A percentile compares a stretch with the other conserved stretches of the same genome.
Evolutionary conservation across 2,113 vertebrate species (phyloP).

Genomic region (Megaleporinus macrocephalus): DNA sequence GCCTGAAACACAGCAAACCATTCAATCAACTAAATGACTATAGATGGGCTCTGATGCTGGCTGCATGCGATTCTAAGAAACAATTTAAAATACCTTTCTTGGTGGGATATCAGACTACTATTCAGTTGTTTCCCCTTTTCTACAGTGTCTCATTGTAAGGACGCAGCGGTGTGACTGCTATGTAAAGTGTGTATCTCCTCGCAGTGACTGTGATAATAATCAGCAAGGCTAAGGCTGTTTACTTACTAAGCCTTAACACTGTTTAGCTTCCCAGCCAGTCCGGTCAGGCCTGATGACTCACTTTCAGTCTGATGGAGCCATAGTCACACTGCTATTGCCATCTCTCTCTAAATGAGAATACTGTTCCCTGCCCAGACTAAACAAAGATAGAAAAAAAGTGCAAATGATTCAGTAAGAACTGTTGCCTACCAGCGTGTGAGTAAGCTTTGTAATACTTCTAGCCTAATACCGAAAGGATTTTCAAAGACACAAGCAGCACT

Average conservation of each 20-base stretch:
- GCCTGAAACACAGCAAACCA: too few species aligned
- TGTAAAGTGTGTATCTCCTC: not conserved
- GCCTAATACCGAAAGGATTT: not conserved
- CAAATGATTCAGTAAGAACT: conserved; percentile 5
- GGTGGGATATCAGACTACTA: too few species aligned
- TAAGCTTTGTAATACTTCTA: not conserved
- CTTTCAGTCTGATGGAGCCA: not conserved
- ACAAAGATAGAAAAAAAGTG: not conserved
- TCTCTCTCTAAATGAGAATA: conserved; percentile 19
- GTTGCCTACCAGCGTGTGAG: not conserved
- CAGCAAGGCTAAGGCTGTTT: conserved; percentile 27
- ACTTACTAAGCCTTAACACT: conserved; percentile 16
- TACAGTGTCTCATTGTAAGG: too few species aligned
- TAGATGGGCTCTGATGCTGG: too few species aligned
- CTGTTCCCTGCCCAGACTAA: conserved; percentile 1
- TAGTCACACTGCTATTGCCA: not conserved
- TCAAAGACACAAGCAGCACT: not conserved
- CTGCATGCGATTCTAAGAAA: too few species aligned
- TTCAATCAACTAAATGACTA: too few species aligned
- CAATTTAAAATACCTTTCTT: too few species aligned
- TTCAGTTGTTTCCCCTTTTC: too few species aligned
- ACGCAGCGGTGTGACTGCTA: too few species aligned
- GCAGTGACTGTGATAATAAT: conserved; percentile 33
- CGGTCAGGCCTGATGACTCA: conserved; percentile 34
- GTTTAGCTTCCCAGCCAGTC: conserved; percentile 40